phyloP scores from a whole-genome alignment of 2,888 invertebrate species.

The Hemaris fuciformis region DNA sequence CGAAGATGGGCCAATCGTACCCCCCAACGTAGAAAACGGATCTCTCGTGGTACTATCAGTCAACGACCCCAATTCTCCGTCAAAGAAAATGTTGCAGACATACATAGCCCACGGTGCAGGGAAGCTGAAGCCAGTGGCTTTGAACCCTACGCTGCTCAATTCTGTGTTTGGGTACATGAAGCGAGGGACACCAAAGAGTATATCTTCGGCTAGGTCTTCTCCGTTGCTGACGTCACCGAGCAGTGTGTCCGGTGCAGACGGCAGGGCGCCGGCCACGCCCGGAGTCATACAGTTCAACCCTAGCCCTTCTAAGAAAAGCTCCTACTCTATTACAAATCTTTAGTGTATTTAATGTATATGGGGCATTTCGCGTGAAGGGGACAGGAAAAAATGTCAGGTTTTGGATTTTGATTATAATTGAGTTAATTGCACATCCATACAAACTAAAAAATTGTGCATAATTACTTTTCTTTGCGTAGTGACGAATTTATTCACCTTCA shows the following conservation, averaged over 20 bases:
- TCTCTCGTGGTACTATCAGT: constrained; percentile 70
- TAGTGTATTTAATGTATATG: constrained; percentile 28
- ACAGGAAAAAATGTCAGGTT: no score
- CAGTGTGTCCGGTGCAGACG: constrained; percentile 57
- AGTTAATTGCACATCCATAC: no score
- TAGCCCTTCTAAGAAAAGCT: constrained; percentile 55
- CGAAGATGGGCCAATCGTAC: constrained; percentile 38
- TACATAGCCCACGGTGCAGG: constrained; percentile 65
- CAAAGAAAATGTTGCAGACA: constrained; percentile 71
- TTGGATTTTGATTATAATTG: no score
- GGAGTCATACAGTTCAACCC: constrained; percentile 45
- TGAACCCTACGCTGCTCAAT: constrained; percentile 58
- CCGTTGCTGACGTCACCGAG: constrained; percentile 63
- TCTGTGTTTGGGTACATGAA: constrained; percentile 70
- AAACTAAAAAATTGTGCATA: no score
- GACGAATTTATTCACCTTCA: no score
- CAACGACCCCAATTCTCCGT: constrained; percentile 63
- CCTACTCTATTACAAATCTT: constrained; percentile 68
- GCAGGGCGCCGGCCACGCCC: constrained; percentile 41
- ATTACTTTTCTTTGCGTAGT: no score
- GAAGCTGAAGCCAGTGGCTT: constrained; percentile 57
- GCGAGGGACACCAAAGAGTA: constrained; percentile 54
- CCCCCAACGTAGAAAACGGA: constrained; percentile 63
- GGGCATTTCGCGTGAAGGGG: no score
- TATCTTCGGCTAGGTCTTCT: constrained; percentile 63